phyloP scores from a whole-genome alignment of 2,113 vertebrate species.

The Onychorhynchus coronatus region DNA sequence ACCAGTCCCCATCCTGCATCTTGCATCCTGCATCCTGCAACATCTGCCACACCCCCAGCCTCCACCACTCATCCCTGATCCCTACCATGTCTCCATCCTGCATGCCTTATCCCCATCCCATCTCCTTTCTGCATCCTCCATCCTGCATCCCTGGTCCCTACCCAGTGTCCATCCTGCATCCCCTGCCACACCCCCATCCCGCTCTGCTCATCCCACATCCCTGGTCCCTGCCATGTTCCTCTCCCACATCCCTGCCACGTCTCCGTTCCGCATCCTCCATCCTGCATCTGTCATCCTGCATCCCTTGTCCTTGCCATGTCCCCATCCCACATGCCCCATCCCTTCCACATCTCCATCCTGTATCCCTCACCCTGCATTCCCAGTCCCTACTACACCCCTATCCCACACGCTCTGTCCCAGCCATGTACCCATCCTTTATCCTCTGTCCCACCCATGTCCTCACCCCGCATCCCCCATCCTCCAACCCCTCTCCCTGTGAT shows the following conservation, averaged over 20 bases:
- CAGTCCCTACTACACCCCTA: not conserved
- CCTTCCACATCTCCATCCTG: not conserved
- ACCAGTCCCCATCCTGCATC: not conserved
- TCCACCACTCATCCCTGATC: not conserved
- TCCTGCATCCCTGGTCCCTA: not conserved
- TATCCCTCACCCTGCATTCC: not conserved
- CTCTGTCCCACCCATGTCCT: not conserved
- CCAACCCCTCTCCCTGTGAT: not conserved
- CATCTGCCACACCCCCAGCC: too few species aligned
- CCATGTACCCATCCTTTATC: not conserved
- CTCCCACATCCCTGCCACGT: too few species aligned
- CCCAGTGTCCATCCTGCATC: too few species aligned
- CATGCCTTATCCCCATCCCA: too few species aligned
- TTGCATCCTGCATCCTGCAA: not conserved
- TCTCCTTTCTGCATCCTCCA: too few species aligned
- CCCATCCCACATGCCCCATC: rapidly evolving
- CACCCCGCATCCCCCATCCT: not conserved
- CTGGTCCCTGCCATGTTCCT: not conserved
- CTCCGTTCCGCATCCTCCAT: not conserved
- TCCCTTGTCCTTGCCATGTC: too few species aligned
- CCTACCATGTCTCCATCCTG: too few species aligned
- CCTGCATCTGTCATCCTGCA: not conserved
- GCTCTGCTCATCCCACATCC: too few species aligned
- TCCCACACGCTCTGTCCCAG: not conserved
- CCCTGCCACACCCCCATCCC: too few species aligned